Evolutionary conservation across 2,113 vertebrate species (phyloP).

Genomic region (Pelecanoides urinatrix): DNA sequence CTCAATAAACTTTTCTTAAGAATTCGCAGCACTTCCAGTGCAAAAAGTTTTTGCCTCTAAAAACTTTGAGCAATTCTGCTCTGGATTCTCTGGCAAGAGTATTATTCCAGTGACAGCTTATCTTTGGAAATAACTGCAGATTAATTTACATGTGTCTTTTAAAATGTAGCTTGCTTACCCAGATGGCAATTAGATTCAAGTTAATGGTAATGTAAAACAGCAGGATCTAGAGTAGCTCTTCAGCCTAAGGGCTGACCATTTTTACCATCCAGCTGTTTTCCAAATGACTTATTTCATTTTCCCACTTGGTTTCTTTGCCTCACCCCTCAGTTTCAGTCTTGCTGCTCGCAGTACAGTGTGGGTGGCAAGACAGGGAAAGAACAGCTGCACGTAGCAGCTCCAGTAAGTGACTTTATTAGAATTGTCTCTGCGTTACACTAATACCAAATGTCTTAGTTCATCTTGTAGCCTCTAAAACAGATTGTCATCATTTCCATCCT

Average conservation of each 20-base stretch:
- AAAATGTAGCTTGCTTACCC: constrained; percentile 12
- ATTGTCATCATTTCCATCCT: constrained; percentile 14
- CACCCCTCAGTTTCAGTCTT: not conserved
- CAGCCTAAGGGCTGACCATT: not conserved
- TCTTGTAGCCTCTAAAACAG: not conserved
- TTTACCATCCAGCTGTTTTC: constrained; percentile 33
- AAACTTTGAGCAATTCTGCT: not conserved
- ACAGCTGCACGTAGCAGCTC: constrained; percentile 16
- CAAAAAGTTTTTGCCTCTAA: not conserved
- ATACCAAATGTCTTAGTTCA: constrained; percentile 22
- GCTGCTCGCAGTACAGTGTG: not conserved
- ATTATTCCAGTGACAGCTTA: not conserved
- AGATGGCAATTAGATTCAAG: not conserved
- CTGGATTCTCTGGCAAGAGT: not conserved
- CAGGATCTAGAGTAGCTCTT: not conserved
- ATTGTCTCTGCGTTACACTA: not conserved
- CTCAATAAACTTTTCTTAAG: not conserved
- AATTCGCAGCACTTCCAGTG: not conserved
- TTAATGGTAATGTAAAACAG: not conserved
- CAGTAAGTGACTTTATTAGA: constrained; percentile 37
- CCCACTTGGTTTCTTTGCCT: not conserved
- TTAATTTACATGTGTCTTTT: not conserved
- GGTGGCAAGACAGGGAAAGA: not conserved
- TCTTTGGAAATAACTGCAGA: not conserved
- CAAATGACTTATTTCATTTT: constrained; percentile 38